Base-by-base conservation (phyloP, 2,888 invertebrate genomes). In the Cephalotes varians region DNA sequence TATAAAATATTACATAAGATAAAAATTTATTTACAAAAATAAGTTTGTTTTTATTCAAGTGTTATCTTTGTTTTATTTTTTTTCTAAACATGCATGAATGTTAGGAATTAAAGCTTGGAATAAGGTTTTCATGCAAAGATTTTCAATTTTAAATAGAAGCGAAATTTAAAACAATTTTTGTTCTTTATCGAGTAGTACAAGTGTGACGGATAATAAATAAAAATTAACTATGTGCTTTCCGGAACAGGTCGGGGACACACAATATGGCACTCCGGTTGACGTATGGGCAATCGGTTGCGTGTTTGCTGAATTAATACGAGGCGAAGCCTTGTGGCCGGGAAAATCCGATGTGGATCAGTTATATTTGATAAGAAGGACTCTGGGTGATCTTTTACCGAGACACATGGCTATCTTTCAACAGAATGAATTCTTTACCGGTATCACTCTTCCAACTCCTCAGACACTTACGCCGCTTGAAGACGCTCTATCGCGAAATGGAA, bases 211-310 rank as follows among this genome's bases (percentile, higher is more conserved):
- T 31, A 31, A 58, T 60, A 4, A 10, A 9, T n/a, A n/a, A n/a
- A n/a, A n/a, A n/a, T 40, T 31, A 18, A 60, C 34, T 51, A 18
- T 15, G 64, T 58, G 3, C 18, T 34, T 79, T 56, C 7, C 37
- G 73, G 28, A 69, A 28, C 56, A 94, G 94, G 99, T 99, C 0
- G 99, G 99, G 0, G 99, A 99, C 95, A 99, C 99, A 25, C 97
- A 97, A 94, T 98, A 98, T 92, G 97, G 98, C 86, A 97, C 98
- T 1, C 97, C 98, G 0, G 99, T 99, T 0, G 99, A 99, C 94
- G 98, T 99, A 5, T 99, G 99, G 99, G 99, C 99, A 72, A 98
- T 99, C 90, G 99, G 98, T 40, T 98, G 98, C 93, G 98, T 98
- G 7, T 97, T 98, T 93, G 98, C 98, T 6, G 98, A 98, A 94